Evolutionary conservation across 2,888 invertebrate species (phyloP).

Genomic region (Spodoptera picta): DNA sequence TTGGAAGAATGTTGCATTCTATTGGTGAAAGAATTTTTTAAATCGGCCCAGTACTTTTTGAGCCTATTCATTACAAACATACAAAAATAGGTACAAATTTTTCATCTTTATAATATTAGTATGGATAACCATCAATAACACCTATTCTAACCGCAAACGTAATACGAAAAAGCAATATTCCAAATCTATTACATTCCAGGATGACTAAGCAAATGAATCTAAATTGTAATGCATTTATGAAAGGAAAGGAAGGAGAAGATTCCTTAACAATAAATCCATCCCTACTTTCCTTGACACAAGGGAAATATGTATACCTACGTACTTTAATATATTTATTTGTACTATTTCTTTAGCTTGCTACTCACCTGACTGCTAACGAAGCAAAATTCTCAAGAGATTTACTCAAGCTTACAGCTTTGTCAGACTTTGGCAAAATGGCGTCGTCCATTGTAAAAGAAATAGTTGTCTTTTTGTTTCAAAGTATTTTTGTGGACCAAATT

Average conservation of each 20-base stretch:
- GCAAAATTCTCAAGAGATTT: constrained; percentile 46
- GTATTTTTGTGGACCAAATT: constrained; percentile 11
- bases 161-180: too few species aligned
- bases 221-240: background rate
- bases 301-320: constrained; percentile 44
- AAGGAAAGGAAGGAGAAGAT: constrained; percentile 1
- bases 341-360: constrained; percentile 37
- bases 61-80: too few species aligned
- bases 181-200: background rate
- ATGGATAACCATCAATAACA: too few species aligned
- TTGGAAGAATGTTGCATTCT: too few species aligned
- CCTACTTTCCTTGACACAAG: constrained; percentile 25
- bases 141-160: too few species aligned
- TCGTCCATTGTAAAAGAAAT: constrained; percentile 22
- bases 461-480: constrained; percentile 13
- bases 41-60: too few species aligned
- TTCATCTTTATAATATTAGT: too few species aligned
- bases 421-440: constrained; percentile 39
- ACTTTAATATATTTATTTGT: constrained; percentile 49
- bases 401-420: constrained; percentile 44
- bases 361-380: constrained; percentile 51
- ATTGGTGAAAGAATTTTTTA: too few species aligned
- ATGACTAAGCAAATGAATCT: constrained; percentile 12
- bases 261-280: constrained; percentile 16
- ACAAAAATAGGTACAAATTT: too few species aligned